Base-by-base conservation (phyloP, 1,140 invertebrate genomes). In the Sipha flava region DNA sequence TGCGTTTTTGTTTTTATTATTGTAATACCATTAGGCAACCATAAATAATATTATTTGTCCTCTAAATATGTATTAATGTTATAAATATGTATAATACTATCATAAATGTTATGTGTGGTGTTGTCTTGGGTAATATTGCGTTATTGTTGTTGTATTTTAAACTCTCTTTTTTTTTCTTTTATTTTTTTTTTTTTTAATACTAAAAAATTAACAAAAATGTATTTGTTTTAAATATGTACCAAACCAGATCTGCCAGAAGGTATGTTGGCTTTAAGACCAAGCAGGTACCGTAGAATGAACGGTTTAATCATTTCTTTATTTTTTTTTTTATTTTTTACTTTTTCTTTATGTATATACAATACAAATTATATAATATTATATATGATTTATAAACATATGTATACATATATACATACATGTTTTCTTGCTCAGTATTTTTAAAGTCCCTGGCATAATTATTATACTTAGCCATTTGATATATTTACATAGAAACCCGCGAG, bases 141-240 rank as follows among this genome's bases (percentile, higher is more conserved):
- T 59, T 18, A 31, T 59, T 59, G 16, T 59, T 29, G 57, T 59
- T 59, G 26, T 66, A 64, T 64, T 37, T 43, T 2, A n/a, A 43
- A 70, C 14, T 26, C 23, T 29, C n/a, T n/a, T n/a, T n/a, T n/a
- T n/a, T n/a, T n/a, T n/a, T n/a, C n/a, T n/a, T n/a, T n/a, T n/a
- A n/a, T n/a, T n/a, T n/a, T n/a, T n/a, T n/a, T n/a, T n/a, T n/a
- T n/a, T n/a, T n/a, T n/a, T n/a, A n/a, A n/a, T n/a, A 4, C 57
- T 21, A 70, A 47, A 73, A 75, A 77, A 77, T 57, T 57, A 59
- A 59, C 73, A 37, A 3, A 37, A 40, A 9, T 77, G 37, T 77
- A 52, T 77, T 77, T 77, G 34, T 77, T 77, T 77, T 77, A 59
- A 57, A 77, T 57, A 77, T 77, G 73, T 77, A 77, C 49, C 49